Base-by-base conservation (phyloP, 2,797 vertebrate species). In the Phyllotis vaccarum region DNA sequence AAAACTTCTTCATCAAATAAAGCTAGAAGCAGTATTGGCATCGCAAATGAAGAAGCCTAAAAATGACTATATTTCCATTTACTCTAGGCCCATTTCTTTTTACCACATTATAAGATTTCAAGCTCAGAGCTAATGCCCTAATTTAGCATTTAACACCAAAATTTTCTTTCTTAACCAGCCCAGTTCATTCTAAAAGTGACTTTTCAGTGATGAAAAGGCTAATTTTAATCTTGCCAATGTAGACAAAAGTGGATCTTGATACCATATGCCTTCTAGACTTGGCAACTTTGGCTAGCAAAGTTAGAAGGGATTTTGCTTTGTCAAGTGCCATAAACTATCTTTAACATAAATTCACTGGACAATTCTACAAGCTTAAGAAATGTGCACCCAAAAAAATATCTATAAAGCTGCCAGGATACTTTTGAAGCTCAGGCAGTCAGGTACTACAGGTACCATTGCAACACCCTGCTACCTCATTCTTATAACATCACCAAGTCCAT, bases 1-100 rank as follows among this genome's bases (percentile, higher is more conserved):
- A 82, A 94, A 92, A 12, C 70, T 37, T 93, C 95, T 94, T 89
- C 95, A 94, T 95, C 91, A 96, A 96, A 81, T 94, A 96, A 96
- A 94, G 83, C 87, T 2, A 95, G 87, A 95, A 66, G 3, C 64
- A 97, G 22, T 10, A 46, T 24, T 95, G 17, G 92, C 75, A 96
- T 75, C n/a, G 85, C 85, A 94, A 81, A 83, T 74, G 60, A 95
- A 75, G 92, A 31, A 87, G 80, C 46, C 52, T 4, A 90, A 13
- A 64, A 95, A 89, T 90, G 64, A 6, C 87, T 87, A 16, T 81
- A 88, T 91, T 96, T 96, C 92, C 82, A 75, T 68, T 85, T 14
- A 95, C 58, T 93, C 40, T 89, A 34, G 29, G 24, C 22, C 90
- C 34, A 58, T 90, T 95, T 91, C 52, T 90, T 96, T 89, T 94